phyloP scores from a whole-genome alignment of 2,113 vertebrate species.

The Hystrix cristata region DNA sequence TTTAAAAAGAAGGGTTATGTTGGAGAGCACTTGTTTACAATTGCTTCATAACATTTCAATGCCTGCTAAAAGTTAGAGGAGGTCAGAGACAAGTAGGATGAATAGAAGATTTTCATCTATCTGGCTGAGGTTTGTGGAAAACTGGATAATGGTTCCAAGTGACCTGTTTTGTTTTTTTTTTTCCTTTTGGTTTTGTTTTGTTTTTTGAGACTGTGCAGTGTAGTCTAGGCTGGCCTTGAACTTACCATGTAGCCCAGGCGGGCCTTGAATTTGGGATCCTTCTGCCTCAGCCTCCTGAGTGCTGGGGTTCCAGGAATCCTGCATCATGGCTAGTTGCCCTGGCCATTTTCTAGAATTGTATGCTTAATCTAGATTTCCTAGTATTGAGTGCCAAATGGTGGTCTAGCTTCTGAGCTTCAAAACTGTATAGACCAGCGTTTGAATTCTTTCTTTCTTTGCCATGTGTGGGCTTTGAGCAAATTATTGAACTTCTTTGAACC shows the following conservation, averaged over 20 bases:
- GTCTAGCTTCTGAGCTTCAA: not conserved
- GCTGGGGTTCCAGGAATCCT: not conserved
- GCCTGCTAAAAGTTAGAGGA: slow-evolving; percentile 61
- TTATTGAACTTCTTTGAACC: not conserved
- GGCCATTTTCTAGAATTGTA: not conserved
- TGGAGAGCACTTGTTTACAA: slow-evolving; percentile 63
- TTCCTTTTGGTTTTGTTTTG: too few relatives aligned
- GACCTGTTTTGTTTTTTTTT: not conserved
- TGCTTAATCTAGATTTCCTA: not conserved
- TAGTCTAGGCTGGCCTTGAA: not conserved
- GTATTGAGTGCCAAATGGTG: not conserved
- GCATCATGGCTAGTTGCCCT: not conserved
- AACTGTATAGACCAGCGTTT: not conserved
- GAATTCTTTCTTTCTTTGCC: slow-evolving; percentile 29
- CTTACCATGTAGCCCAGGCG: not conserved
- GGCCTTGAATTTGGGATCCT: not conserved
- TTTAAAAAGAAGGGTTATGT: slow-evolving; percentile 70
- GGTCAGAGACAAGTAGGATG: slow-evolving; percentile 24
- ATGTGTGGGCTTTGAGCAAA: not conserved
- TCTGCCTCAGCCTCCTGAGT: not conserved
- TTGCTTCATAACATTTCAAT: slow-evolving; percentile 59
- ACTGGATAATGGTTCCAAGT: not conserved
- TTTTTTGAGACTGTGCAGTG: not conserved
- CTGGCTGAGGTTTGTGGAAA: not conserved
- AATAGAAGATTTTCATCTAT: not conserved